Base-by-base conservation (phyloP, 2,797 vertebrate species). In the Falco concolor region DNA sequence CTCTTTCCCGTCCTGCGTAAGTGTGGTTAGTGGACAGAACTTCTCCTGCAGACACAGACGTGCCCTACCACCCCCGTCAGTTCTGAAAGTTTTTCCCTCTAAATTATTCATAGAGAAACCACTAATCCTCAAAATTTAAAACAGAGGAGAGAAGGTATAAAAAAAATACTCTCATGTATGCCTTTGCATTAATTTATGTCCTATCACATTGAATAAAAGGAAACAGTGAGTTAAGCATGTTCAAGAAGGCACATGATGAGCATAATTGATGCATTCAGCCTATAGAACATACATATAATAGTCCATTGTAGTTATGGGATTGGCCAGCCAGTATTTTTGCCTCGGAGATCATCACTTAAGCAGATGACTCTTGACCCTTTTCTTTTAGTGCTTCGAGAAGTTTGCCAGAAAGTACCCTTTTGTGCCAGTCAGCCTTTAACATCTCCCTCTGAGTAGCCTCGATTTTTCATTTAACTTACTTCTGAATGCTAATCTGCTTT, bases 351-450 rank as follows among this genome's bases (percentile, higher is more conserved):
- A 84, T 97, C 94, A 93, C 96, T 97, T 97, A 97, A 96, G 91
- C 65, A 94, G 92, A 85, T 95, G 97, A 97, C 97, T 96, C 91
- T 95, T 97, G 97, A 97, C 96, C 95, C 89, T 96, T 95, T 96
- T 89, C 90, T 96, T 96, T 97, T 84, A 95, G 73, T n/a, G 67
- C 84, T 95, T 95, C 22, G 13, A 96, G 96, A 96, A 97, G 91
- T 98, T 97, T 97, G 93, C 95, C 93, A 97, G 96, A 97, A 97
- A 96, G 74, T 91, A 50, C 69, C 94, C 63, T 70, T 95, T 97
- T 96, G 87, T 96, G 94, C 95, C 92, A 95, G 94, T 76, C 91
- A 89, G 86, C 92, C 64, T 72, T 86, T 94, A 93, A 96, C 81
- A 78, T 96, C 95, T 94, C 89, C 85, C 91, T 95, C 57, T 83